Evolutionary conservation across 2,113 vertebrate species (phyloP).

Genomic region (Phyllostomus discolor): DNA sequence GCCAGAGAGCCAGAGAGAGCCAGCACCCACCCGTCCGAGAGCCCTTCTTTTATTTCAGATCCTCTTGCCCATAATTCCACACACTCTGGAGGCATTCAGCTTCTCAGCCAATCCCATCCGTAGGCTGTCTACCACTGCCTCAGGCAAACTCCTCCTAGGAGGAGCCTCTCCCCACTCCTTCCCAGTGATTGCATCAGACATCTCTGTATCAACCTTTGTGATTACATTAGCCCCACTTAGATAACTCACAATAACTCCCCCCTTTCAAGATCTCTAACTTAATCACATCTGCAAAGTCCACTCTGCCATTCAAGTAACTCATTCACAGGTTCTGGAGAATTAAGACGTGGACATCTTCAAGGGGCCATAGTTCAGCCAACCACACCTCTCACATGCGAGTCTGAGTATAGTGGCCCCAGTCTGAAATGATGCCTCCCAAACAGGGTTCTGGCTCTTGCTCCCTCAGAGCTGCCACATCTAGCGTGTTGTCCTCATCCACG

Average conservation of each 20-base stretch:
- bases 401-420: not conserved
- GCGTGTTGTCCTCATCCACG: not conserved
- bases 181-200: too few relatives aligned
- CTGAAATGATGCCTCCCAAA: not conserved
- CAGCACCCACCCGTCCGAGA: too few relatives aligned
- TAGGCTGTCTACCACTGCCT: too few relatives aligned
- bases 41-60: too few relatives aligned
- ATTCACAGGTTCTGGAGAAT: not conserved
- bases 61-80: too few relatives aligned
- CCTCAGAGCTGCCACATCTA: rapidly evolving
- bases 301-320: not conserved
- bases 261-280: not conserved
- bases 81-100: too few relatives aligned
- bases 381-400: rapidly evolving
- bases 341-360: not conserved
- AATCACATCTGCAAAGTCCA: not conserved
- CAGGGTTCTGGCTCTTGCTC: not conserved
- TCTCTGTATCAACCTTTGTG: not conserved
- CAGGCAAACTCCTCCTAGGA: too few relatives aligned
- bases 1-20: too few relatives aligned
- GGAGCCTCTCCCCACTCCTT: too few relatives aligned
- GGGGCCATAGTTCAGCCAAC: not conserved
- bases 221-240: too few relatives aligned
- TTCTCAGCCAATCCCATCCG: too few relatives aligned
- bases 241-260: not conserved